Evolutionary conservation across 2,797 vertebrate species (phyloP).

Genomic region (Eulemur albifrons): DNA sequence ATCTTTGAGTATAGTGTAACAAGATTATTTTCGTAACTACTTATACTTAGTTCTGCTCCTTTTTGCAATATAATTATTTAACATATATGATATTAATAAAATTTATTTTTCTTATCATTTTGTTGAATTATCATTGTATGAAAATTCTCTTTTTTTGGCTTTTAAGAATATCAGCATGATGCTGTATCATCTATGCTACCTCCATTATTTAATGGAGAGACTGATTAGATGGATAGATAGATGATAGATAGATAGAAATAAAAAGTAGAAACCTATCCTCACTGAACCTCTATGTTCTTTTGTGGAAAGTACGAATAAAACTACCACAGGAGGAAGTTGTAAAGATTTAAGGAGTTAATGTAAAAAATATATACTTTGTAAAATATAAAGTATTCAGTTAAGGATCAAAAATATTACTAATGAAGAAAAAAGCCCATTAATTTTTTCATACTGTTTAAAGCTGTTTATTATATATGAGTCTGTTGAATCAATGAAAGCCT

Average conservation of each 20-base stretch:
- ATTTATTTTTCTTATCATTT: background rate
- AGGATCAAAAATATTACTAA: background rate
- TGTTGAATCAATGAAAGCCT: background rate
- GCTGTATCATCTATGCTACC: too few relatives aligned
- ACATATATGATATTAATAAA: background rate
- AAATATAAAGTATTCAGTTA: background rate
- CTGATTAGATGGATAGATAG: background rate
- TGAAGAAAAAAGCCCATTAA: background rate
- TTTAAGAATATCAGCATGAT: background rate
- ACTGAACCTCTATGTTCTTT: background rate
- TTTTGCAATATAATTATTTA: background rate
- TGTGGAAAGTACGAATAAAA: background rate
- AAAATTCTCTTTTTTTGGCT: background rate
- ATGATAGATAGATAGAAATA: background rate
- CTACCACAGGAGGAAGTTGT: background rate
- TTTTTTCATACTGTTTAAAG: background rate
- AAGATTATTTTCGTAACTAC: background rate
- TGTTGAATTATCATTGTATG: background rate
- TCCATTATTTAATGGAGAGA: background rate
- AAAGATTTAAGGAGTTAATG: background rate
- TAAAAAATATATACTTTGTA: background rate
- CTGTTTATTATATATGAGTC: background rate
- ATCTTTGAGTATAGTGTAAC: background rate
- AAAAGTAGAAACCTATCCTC: background rate
- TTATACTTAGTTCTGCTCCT: background rate